Evolutionary conservation across 2,797 vertebrate genomes (phyloP), one percentile per base, ranked within the genome.

Genomic region (Microchirus variegatus): DNA sequence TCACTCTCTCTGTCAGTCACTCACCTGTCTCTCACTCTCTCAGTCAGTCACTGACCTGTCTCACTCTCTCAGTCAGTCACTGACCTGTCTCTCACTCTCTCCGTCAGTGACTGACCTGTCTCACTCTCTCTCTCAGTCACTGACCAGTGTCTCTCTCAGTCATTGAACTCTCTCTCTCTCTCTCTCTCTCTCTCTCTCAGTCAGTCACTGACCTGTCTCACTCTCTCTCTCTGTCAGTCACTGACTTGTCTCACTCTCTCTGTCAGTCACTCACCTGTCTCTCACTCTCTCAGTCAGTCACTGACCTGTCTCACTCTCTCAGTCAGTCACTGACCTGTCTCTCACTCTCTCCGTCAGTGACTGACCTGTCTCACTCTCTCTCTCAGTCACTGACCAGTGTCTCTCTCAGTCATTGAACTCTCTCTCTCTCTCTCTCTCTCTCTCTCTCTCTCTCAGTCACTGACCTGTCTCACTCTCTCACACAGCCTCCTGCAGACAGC

Each of bases 401-500:
- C 91, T 80, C 93, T 93, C 78, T 96, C 95, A 0, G 94, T 91
- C 51, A 99, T 86, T 48, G 95, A 1, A 1, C 6, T 16, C n/a
- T 10, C 40, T 11, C 13, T 41, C 15, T 12, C 15, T 19, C 37
- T 41, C 6, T 3, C 11, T 15, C 19, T 16, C 46, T 93, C 91
- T 61, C 89, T 69, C 1, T 90, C 91, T 80, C 93, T 93, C 77
- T 96, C 95, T 0, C 94, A 92, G 9, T 3, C 11, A 16, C 19
- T 16, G 1, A 59, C 54, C 46, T 93, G 91, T 61, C 89, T 69
- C 1, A 90, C 91, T 80, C 93, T 93, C 77, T 96, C 95, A 0
- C 94, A 92, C 52, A 99, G 86, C 47, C 95, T 95, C 45, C 95
- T 93, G 77, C 96, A 99, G 73, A 99, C 95, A 0, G 83, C 63